phyloP scores from a whole-genome alignment of 1,140 invertebrate species.

The Scaptomyza montana region DNA sequence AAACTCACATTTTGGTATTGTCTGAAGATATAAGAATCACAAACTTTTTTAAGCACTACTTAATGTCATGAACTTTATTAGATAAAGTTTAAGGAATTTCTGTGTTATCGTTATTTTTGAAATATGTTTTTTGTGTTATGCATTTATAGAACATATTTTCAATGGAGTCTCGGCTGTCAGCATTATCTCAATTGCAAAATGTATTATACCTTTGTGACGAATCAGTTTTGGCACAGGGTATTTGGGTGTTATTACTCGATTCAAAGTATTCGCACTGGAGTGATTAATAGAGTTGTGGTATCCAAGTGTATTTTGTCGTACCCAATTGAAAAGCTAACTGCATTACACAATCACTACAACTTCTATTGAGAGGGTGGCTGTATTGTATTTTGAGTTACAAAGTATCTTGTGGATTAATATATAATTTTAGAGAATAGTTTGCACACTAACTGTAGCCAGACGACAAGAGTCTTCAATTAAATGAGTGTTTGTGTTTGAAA shows the following conservation, averaged over 20 bases:
- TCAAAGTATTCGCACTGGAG: slow-evolving; percentile 3
- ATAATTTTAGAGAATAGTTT: slow-evolving; percentile 9
- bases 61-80: too few species aligned
- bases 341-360: not conserved
- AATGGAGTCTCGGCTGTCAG: too few species aligned
- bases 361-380: not conserved
- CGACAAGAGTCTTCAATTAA: not conserved
- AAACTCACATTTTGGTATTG: too few species aligned
- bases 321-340: slow-evolving; percentile 4
- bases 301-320: not conserved
- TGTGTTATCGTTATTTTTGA: too few species aligned
- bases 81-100: too few species aligned
- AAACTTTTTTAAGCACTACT: too few species aligned
- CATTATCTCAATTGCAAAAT: too few species aligned
- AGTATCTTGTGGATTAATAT: slow-evolving; percentile 14
- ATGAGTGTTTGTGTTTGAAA: slow-evolving; percentile 4
- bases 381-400: slow-evolving; percentile 1
- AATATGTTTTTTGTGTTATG: too few species aligned
- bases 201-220: not conserved
- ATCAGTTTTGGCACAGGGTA: not conserved
- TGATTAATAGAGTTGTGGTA: slow-evolving; percentile 8
- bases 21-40: too few species aligned
- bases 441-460: not conserved
- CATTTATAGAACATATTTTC: too few species aligned
- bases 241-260: not conserved